These are phyloP conservation scores for Mastacembelus armatus DNA, from an alignment of 2,797 vertebrate genomes.

Conservation along the genomic window DNA sequence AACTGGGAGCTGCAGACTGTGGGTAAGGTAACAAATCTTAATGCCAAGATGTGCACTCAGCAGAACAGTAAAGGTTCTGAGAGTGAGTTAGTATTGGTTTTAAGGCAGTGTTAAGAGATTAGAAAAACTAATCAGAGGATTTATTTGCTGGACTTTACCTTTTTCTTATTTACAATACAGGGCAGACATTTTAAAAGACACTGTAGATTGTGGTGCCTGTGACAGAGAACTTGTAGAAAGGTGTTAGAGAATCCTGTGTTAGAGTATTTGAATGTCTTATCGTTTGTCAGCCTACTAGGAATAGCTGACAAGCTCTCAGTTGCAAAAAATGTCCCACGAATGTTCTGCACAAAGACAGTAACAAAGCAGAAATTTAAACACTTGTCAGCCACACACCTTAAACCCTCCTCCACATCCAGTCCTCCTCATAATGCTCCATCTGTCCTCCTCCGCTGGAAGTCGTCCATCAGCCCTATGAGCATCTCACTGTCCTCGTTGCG, in stretches of 20 bases:
- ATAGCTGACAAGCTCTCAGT: conserved; percentile 20
- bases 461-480: conserved; percentile 65
- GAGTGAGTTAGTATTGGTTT: neutral
- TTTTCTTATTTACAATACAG: neutral
- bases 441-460: conserved; percentile 73
- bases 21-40: conserved; percentile 81
- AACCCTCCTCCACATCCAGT: conserved; percentile 45
- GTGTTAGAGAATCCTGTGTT: conserved; percentile 4
- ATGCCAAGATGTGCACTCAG: neutral
- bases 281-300: conserved; percentile 7
- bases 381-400: conserved; percentile 61
- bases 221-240: neutral
- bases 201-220: neutral
- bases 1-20: conserved; percentile 80
- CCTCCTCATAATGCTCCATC: conserved; percentile 38
- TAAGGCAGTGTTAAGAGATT: neutral
- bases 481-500: conserved; percentile 50
- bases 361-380: conserved; percentile 52
- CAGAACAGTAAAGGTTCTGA: neutral
- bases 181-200: neutral
- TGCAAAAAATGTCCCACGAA: conserved; percentile 23
- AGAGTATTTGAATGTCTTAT: conserved; percentile 12
- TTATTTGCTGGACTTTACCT: neutral
- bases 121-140: conserved; percentile 1
- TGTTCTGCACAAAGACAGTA: conserved; percentile 22